These are phyloP conservation scores for Oostethus manadensis DNA, from an alignment of 2,113 vertebrate genomes.

Conservation along the genomic window DNA sequence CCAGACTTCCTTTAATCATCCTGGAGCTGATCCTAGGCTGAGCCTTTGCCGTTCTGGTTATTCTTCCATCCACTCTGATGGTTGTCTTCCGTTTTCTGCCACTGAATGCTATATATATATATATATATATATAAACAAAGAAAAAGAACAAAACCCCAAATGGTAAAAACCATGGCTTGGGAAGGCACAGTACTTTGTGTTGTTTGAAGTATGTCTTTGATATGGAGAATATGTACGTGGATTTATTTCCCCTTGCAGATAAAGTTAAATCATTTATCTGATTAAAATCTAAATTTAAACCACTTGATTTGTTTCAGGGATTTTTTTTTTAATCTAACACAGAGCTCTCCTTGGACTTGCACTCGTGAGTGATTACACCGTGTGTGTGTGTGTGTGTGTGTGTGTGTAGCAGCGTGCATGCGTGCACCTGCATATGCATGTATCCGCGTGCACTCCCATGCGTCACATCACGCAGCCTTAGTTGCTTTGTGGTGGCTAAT, in stretches of 20 bases:
- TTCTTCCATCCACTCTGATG: too few relatives aligned
- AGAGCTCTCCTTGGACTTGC: slow-evolving; percentile 40
- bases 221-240: slow-evolving; percentile 55
- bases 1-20: too few relatives aligned
- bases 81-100: too few relatives aligned
- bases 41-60: too few relatives aligned
- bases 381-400: slow-evolving; percentile 13
- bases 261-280: slow-evolving; percentile 49
- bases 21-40: too few relatives aligned
- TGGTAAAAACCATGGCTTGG: slow-evolving; percentile 30
- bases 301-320: slow-evolving; percentile 36
- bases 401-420: background rate
- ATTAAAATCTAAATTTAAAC: slow-evolving; percentile 68
- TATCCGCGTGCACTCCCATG: slow-evolving; percentile 6
- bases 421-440: slow-evolving; percentile 14
- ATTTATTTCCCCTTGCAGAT: slow-evolving; percentile 41
- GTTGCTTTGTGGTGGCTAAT: slow-evolving; percentile 64
- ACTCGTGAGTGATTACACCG: slow-evolving; percentile 51
- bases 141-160: slow-evolving; percentile 51
- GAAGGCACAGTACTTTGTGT: slow-evolving; percentile 24
- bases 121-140: too few relatives aligned
- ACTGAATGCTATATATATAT: too few relatives aligned
- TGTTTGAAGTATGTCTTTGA: slow-evolving; percentile 67
- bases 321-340: slow-evolving; percentile 55
- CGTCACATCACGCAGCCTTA: slow-evolving; percentile 34